Conservation (phyloP, 2,797 vertebrate genomes). For the Cyclopterus lumpus region DNA sequence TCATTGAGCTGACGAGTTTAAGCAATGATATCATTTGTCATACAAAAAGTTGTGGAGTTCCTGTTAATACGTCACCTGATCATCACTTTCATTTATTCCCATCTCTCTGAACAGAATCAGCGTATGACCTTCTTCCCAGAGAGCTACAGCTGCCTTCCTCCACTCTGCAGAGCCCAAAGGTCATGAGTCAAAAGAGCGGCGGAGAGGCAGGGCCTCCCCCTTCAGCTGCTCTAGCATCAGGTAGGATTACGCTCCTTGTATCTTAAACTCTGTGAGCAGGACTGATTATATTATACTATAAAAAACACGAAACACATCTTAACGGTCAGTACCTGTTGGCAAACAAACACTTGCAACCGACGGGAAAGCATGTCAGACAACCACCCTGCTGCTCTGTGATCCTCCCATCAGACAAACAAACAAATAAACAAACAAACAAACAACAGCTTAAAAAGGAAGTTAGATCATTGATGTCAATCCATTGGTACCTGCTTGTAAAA, state of each 20-base stretch:
- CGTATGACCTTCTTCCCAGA: slow-evolving; percentile 98
- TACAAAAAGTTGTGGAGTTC: slow-evolving; percentile 7
- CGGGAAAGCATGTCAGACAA: slow-evolving; percentile 35
- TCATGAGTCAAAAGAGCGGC: slow-evolving; percentile 98
- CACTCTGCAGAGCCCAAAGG: slow-evolving; percentile 87
- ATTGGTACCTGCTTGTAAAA: slow-evolving; percentile 14
- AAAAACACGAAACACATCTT: slow-evolving; percentile 12
- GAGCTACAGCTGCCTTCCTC: slow-evolving; percentile 93
- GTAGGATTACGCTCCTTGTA: slow-evolving; percentile 86
- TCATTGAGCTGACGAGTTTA: neutral
- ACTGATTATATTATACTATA: slow-evolving; percentile 33
- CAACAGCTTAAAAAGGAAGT: slow-evolving; percentile 29
- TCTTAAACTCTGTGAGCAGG: slow-evolving; percentile 71
- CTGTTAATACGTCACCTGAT: slow-evolving; percentile 19
- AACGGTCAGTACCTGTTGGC: slow-evolving; percentile 35
- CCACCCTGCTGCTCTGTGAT: slow-evolving; percentile 34
- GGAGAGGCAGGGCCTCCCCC: slow-evolving; percentile 94
- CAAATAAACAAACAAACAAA: neutral
- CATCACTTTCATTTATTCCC: slow-evolving; percentile 18
- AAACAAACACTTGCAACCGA: slow-evolving; percentile 47
- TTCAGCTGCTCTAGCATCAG: slow-evolving; percentile 91
- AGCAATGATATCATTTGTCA: neutral
- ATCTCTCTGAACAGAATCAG: slow-evolving; percentile 86
- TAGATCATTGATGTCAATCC: slow-evolving; percentile 23
- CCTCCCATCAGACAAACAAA: slow-evolving; percentile 12